Conservation (phyloP, 2,113 vertebrate genomes). For the Apteryx mantelli region DNA sequence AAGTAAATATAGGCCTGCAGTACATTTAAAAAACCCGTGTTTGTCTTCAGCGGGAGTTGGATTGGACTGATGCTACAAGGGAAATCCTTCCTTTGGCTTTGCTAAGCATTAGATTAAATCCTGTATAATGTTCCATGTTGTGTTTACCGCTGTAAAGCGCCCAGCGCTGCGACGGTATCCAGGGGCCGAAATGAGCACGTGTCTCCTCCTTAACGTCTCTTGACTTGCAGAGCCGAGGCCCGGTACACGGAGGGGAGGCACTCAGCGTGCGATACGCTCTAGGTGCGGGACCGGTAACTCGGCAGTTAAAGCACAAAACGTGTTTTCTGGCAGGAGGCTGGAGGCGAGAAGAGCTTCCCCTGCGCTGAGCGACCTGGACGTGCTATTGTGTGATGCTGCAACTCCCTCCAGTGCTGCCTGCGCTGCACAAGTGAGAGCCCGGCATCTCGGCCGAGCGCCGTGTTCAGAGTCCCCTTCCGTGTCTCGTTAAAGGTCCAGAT, state of each 20-base stretch:
- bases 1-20: background rate
- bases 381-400: background rate
- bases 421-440: background rate
- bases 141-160: background rate
- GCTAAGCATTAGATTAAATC: background rate
- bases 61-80: background rate
- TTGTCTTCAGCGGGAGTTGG: background rate
- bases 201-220: background rate
- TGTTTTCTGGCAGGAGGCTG: background rate
- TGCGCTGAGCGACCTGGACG: background rate
- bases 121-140: background rate
- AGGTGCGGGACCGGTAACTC: background rate
- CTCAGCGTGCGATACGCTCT: background rate
- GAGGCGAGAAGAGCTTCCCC: background rate
- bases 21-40: background rate
- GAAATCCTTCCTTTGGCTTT: background rate
- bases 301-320: background rate
- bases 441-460: rapidly evolving
- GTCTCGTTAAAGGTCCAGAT: background rate
- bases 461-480: background rate
- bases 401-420: background rate
- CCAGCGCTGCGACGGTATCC: background rate
- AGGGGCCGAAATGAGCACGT: background rate
- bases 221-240: background rate
- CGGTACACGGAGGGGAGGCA: background rate